Base-by-base conservation (phyloP, 2,888 invertebrate genomes). In the Steinernema hermaphroditum region DNA sequence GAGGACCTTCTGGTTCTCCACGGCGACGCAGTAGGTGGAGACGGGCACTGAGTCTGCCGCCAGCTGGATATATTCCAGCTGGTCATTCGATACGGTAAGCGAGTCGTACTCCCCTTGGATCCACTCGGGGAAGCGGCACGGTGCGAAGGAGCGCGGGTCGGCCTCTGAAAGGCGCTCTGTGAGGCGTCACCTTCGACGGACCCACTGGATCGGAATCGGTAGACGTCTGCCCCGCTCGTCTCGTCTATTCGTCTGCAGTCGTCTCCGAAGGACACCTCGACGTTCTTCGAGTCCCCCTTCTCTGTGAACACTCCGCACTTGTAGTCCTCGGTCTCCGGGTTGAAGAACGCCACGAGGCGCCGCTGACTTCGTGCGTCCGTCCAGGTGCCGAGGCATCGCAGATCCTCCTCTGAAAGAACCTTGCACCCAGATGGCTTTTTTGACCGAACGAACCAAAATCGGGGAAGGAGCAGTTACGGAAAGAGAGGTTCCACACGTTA, bases 91-190 rank as follows among this genome's bases (percentile, higher is more conserved):
- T 0, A 82, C 76, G 16, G 70, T 69, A 71, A 82, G 73, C n/a
- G 77, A 73, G 34, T 78, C 78, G 74, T 81, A 82, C 54, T 79
- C 77, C 27, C 82, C 82, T 24, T 76, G 78, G 69, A 82, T 73
- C 79, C 80, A 82, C 41, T 77, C 76, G 4, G 82, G 82, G 71
- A 82, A 82, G 16, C 72, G 57, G 70, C 82, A 82, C 14, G 81
- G 78, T 27, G 81, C 72, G 72, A 80, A 77, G 24, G 80, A 44
- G 16, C 69, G 22, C 6, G 37, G 72, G 68, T 41, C 70, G 34
- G 43, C 44, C 24, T 71, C 75, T 72, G 37, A 70, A 74, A 32
- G 12, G 29, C 24, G n/a, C n/a, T n/a, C n/a, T n/a, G n/a, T n/a
- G 37, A 9, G 6, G 8, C 37, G 43, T 49, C 12, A 69, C 9